Evolutionary conservation across 1,140 invertebrate species (phyloP).

Genomic region (Thalassaphorura encarpata): DNA sequence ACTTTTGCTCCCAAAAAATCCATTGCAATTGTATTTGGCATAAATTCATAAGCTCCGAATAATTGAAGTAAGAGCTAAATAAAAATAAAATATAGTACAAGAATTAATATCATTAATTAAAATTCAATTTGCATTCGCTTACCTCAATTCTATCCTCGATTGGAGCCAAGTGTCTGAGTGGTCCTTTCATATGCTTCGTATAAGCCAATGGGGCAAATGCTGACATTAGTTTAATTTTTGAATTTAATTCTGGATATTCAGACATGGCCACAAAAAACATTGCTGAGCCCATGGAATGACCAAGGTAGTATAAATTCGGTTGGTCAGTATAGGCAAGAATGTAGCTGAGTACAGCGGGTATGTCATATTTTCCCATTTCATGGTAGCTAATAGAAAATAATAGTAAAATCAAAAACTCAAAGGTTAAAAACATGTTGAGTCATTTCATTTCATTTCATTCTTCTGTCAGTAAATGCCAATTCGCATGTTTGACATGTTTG

Average conservation of each 20-base stretch:
- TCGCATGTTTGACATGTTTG: no score
- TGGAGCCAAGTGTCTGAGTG: slow-evolving; percentile 11
- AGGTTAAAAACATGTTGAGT: no score
- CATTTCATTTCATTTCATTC: no score
- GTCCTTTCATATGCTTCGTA: slow-evolving; percentile 40
- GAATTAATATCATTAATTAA: not conserved
- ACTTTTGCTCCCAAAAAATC: slow-evolving; percentile 34
- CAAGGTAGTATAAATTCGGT: slow-evolving; percentile 47
- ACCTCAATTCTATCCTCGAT: slow-evolving; percentile 12
- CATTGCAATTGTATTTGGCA: slow-evolving; percentile 1
- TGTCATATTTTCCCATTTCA: slow-evolving; percentile 37
- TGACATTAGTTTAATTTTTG: slow-evolving; percentile 46
- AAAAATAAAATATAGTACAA: not conserved
- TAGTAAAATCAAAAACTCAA: no score
- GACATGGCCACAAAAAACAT: slow-evolving; percentile 48
- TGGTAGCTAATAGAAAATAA: slow-evolving; percentile 10
- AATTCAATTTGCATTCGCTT: not conserved
- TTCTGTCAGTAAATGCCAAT: no score
- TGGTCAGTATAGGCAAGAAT: slow-evolving; percentile 21
- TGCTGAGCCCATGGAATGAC: slow-evolving; percentile 54
- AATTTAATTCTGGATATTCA: slow-evolving; percentile 49
- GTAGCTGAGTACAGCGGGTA: slow-evolving; percentile 33
- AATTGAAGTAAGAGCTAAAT: not conserved
- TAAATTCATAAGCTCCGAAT: slow-evolving; percentile 29
- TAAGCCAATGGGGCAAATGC: slow-evolving; percentile 49